Base-by-base conservation (phyloP, 1,140 invertebrate species). In the Myzus persicae region DNA sequence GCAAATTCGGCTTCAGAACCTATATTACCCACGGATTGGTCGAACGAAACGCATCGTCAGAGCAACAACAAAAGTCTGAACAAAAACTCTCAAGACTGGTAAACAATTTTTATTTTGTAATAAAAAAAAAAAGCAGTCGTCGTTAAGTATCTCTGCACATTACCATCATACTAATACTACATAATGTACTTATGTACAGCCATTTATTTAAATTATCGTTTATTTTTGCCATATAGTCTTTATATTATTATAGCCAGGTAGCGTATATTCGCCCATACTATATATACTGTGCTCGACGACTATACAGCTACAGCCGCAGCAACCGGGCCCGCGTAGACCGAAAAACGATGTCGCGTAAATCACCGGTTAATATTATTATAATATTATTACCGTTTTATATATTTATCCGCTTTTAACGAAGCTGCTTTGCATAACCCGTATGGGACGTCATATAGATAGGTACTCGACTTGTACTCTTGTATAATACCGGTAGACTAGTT, bases 1-100 rank as follows among this genome's bases (percentile, higher is more conserved):
- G 91, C 91, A 54, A 93, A 93, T 54, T 93, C 91, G n/a, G 91
- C 91, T 84, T 20, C 91, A 40, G 91, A 93, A 51, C n/a, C n/a
- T 93, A 40, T 54, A 85, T 9, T 42, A 26, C 44, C 91, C 81
- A n/a, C 76, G 38, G 91, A 85, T 54, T 93, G 81, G 81, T 31
- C 14, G 81, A 93, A 85, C 46, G 91, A 93, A 84, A 51, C 91
- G 81, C 81, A 93, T 85, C 76, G 46, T 51, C 91, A 93, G 26
- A 82, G 67, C n/a, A 93, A 84, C 46, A 93, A 93, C 91, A 82
- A 93, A 84, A 93, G 81, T 84, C 81, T 85, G 46, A 93, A 93
- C 36, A 76, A 91, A 82, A 82, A 91, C 31, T 82, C 67, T 81
- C 91, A 93, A 93, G 91, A 93, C 76, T 93, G 91, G 91, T 93